Base-by-base conservation (phyloP, 35 echinoderm and acorn worm species). In the Stichopus chloronotus region DNA sequence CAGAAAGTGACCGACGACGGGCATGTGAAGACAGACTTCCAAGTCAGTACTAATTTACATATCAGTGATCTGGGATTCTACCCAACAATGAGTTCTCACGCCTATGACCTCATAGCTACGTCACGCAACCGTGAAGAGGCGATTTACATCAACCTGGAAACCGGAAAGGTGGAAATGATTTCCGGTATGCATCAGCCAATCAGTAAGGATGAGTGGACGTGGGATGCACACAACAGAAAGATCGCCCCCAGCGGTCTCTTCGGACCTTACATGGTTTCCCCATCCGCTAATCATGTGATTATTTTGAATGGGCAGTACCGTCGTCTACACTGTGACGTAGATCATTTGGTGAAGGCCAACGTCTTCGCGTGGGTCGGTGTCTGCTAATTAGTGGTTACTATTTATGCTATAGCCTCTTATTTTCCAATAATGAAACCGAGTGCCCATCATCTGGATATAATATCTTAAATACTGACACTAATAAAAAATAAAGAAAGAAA, bases 41-140 rank as follows among this genome's bases (percentile, higher is more conserved):
- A 98, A 91, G 95, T 98, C 93, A 95, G 95, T 61, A 96, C 96
- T 71, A 98, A 98, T 84, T 79, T 98, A 0, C 91, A 91, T 9
- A 94, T 98, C 57, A 98, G 96, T 81, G 96, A 98, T 69, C 84
- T 98, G 53, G 96, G 92, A 30, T 98, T 98, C 88, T 98, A 94
- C 84, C 94, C 96, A 14, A 94, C 86, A 63, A 78, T 93, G 43
- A 92, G 89, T 7, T 78, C 94, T 5, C 94, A 98, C 58, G 92
- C 90, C 25, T 98, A 96, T 72, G 96, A 98, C 78, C 86, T 98
- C 88, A 88, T 94, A 60, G 94, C 93, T 0, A 98, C 94, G 14
- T 96, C 96, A 65, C 89, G 94, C 10, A 94, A 96, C 43, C 92
- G 93, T 8, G 87, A 93, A 25, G 96, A 98, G 52, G 81, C 94